Evolutionary conservation across 1,140 invertebrate species (phyloP), one percentile per base, ranked within the genome.

Genomic region (Penaeus chinensis): DNA sequence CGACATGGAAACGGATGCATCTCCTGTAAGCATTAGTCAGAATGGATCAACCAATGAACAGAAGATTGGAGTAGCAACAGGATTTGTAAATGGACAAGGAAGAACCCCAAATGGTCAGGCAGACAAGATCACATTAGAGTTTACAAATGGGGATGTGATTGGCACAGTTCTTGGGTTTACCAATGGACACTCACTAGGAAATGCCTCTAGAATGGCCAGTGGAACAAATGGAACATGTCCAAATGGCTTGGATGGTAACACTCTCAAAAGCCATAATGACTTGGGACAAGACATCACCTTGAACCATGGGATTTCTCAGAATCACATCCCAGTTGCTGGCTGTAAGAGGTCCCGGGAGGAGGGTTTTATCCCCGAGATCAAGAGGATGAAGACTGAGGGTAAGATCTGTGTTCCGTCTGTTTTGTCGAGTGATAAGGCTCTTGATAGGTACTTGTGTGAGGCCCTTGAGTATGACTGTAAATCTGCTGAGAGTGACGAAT

Each of bases 301-400:
- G 18, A 87, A 77, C 65, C 80, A 61, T 66, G 86, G 80, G 11
- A 81, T 87, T 32, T 87, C 86, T 16, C 80, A 87, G 63, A 87
- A 87, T n/a, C 42, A 82, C 62, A 78, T 87, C 77, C 80, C 86
- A 62, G 66, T 87, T 61, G 86, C 65, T 24, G 86, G 86, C 20
- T 82, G 86, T 79, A 87, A 87, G 69, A 87, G 86, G 62, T 87
- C 86, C 20, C 60, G 86, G 63, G 86, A 87, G 69, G 86, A 87
- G 19, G 86, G 80, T 24, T 27, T 77, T 63, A 77, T 87, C 42
- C 86, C 86, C 4, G 80, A 87, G 80, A 87, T 87, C 80, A 87
- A 87, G 81, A 24, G 86, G 32, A 87, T 82, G 80, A 87, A 65
- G 66, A 87, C 86, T 54, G 86, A 87, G 61, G 86, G 86, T 87